These are phyloP conservation scores for Chydorus sphaericus DNA, from an alignment of 2,888 invertebrate genomes.

Conservation along the genomic window DNA sequence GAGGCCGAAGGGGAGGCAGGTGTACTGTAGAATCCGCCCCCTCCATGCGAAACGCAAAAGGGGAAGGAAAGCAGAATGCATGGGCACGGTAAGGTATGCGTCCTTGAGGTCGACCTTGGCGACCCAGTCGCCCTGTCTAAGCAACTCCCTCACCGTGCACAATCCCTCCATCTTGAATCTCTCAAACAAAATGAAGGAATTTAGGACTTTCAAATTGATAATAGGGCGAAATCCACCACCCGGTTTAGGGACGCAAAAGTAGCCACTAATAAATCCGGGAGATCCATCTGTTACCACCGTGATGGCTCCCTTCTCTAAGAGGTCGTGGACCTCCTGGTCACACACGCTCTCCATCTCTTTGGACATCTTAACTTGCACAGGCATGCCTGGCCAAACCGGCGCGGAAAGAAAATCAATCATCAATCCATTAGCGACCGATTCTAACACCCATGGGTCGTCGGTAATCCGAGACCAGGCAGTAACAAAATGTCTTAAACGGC, in stretches of 20 bases:
- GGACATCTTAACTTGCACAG: background rate
- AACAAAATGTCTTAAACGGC: background rate
- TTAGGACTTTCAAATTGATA: background rate
- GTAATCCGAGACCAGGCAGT: background rate
- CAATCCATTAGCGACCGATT: background rate
- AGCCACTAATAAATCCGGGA: background rate
- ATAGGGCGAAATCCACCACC: background rate
- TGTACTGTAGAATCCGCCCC: background rate
- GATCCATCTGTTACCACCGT: background rate
- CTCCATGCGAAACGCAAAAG: background rate
- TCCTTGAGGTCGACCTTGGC: constrained; percentile 2
- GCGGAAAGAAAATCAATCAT: background rate
- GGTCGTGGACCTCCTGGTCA: background rate
- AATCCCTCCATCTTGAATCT: constrained; percentile 3
- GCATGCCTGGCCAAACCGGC: background rate
- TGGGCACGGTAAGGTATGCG: constrained; percentile 1
- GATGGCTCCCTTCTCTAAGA: background rate
- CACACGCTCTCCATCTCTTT: background rate
- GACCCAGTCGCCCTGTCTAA: constrained; percentile 1
- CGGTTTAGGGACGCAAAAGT: background rate
- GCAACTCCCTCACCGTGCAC: background rate
- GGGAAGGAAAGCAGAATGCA: background rate
- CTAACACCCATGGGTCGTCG: background rate
- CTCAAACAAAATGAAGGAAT: background rate
- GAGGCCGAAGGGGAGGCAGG: background rate